Evolutionary conservation across 1,140 invertebrate genomes (phyloP).

Genomic region (Gonatopus flavifemur): DNA sequence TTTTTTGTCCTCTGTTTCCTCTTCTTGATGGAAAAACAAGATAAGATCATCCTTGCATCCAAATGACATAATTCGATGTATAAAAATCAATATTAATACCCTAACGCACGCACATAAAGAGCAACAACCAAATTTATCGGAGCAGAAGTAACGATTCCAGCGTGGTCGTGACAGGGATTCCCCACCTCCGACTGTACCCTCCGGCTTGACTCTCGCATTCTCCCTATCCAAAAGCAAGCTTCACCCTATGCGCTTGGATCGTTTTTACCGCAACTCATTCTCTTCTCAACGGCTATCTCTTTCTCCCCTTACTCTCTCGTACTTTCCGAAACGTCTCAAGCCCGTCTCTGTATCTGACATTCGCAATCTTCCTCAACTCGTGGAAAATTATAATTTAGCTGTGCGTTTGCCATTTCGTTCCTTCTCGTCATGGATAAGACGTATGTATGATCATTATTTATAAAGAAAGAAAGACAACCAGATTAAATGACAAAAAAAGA

Average conservation of each 20-base stretch:
- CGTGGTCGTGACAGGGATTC: conserved; percentile 53
- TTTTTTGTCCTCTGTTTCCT: no score
- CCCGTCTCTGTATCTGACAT: conserved; percentile 53
- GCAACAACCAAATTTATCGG: conserved; percentile 51
- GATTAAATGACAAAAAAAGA: no score
- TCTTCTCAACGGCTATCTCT: conserved; percentile 50
- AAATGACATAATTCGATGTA: no score
- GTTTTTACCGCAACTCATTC: conserved; percentile 33
- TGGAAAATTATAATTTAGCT: conserved; percentile 54
- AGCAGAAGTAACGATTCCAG: conserved; percentile 57
- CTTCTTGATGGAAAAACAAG: no score
- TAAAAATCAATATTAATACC: no score
- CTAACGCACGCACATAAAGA: no score
- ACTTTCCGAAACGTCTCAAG: conserved; percentile 45
- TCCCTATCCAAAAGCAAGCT: conserved; percentile 16
- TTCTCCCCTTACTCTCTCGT: conserved; percentile 33
- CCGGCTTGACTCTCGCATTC: conserved; percentile 28
- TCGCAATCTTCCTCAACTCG: conserved; percentile 51
- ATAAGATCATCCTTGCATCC: no score
- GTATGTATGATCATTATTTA: no score
- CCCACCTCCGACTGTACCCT: conserved; percentile 37
- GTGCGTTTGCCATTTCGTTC: conserved; percentile 2
- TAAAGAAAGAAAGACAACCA: no score
- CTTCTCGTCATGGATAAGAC: no score
- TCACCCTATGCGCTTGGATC: conserved; percentile 26